phyloP scores from a whole-genome alignment of 2,113 vertebrate species.

The Myotis lucifugus region DNA sequence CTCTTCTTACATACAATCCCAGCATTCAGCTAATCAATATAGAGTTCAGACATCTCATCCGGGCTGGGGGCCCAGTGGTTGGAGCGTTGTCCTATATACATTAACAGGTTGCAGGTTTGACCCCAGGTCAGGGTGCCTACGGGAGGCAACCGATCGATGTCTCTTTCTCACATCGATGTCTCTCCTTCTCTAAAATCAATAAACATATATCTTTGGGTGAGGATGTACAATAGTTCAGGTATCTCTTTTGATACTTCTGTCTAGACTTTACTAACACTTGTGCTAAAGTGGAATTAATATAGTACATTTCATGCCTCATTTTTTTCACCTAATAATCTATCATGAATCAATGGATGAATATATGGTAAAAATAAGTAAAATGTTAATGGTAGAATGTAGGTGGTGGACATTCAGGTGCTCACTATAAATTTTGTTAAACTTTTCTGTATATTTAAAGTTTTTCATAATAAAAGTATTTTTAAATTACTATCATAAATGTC shows the following conservation, averaged over 20 bases:
- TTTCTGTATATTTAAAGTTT: background rate
- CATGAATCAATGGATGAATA: background rate
- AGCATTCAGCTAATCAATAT: background rate
- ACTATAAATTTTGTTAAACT: background rate
- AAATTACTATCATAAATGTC: background rate
- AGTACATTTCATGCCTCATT: background rate
- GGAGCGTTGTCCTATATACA: background rate
- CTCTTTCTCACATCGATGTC: background rate
- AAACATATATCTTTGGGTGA: background rate
- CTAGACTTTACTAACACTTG: background rate
- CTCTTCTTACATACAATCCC: background rate
- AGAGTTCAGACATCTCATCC: background rate
- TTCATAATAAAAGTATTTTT: background rate
- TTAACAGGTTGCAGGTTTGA: background rate
- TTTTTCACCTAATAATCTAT: background rate
- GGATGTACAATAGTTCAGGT: background rate
- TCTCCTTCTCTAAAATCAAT: background rate
- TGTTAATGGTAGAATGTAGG: background rate
- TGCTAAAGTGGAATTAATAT: background rate
- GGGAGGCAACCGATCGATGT: background rate
- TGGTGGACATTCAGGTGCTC: background rate
- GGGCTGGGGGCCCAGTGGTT: background rate
- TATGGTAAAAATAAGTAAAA: background rate
- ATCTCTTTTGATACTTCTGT: background rate
- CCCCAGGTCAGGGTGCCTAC: background rate